phyloP scores from a whole-genome alignment of 2,888 invertebrate species.

The Coecobrya sp. region DNA sequence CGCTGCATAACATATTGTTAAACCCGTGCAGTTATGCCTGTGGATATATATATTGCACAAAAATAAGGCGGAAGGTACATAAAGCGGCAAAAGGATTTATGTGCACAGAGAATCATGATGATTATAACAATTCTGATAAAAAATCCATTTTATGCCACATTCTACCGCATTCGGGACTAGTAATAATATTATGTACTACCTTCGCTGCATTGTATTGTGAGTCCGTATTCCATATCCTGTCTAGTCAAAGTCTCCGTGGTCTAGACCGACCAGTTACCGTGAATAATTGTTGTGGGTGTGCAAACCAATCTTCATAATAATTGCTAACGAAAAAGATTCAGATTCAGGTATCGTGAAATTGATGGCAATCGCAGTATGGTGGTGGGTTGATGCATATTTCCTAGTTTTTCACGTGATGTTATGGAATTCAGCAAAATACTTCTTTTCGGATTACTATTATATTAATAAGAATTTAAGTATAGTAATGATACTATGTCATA shows the following conservation, averaged over 20 bases:
- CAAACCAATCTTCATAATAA: conserved; percentile 62
- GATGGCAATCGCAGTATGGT: not conserved
- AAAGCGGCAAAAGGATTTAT: not conserved
- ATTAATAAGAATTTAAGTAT: too few relatives aligned
- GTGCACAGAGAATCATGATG: not conserved
- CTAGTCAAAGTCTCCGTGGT: conserved; percentile 9
- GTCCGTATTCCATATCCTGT: not conserved
- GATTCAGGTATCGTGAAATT: conserved; percentile 28
- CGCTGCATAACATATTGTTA: not conserved
- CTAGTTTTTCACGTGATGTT: not conserved
- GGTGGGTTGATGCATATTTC: not conserved
- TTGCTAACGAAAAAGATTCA: conserved; percentile 38
- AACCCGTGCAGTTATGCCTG: not conserved
- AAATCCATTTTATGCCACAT: conserved; percentile 4
- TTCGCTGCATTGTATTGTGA: not conserved
- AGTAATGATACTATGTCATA: not conserved
- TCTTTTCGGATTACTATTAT: not conserved
- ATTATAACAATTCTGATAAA: not conserved
- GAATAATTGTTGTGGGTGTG: conserved; percentile 69
- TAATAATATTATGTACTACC: not conserved
- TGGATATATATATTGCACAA: not conserved
- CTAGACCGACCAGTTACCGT: conserved; percentile 52
- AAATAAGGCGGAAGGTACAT: conserved; percentile 18
- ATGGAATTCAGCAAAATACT: not conserved
- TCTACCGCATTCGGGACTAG: not conserved